These are phyloP conservation scores for Branchipolynoe longqiensis DNA, from an alignment of 2,888 invertebrate species.

Conservation along the genomic window DNA sequence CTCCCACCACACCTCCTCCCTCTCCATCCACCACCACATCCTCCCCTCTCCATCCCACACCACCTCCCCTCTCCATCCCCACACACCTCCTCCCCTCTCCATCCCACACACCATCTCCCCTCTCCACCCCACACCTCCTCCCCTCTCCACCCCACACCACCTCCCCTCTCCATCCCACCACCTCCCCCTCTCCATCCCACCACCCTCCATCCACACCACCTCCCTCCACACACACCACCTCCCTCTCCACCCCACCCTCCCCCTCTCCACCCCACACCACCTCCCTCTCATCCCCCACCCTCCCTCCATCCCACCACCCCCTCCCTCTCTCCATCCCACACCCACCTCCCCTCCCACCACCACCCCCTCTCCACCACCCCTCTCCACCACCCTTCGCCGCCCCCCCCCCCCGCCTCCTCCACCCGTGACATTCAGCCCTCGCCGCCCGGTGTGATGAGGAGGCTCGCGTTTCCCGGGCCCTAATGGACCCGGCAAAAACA, in stretches of 20 bases:
- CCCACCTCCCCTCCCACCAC: not conserved
- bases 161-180: not conserved
- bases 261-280: not conserved
- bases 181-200: not conserved
- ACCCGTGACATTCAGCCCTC: too few species aligned
- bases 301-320: not conserved
- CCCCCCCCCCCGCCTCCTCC: too few species aligned
- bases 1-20: too few species aligned
- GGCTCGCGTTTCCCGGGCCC: not conserved
- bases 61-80: too few species aligned
- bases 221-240: not conserved
- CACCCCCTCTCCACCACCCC: constrained; percentile 1
- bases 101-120: too few species aligned
- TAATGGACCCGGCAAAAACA: constrained; percentile 59
- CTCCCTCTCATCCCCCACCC: not conserved
- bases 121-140: not conserved
- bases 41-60: too few species aligned
- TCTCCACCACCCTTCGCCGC: too few species aligned
- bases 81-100: too few species aligned
- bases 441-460: too few species aligned
- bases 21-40: too few species aligned
- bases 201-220: not conserved
- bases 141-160: not conserved
- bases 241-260: not conserved
- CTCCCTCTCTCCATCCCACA: not conserved